Evolutionary conservation across 2,888 invertebrate species (phyloP), one percentile per base, ranked within the genome.

Genomic region (Pasiphila rectangulata): DNA sequence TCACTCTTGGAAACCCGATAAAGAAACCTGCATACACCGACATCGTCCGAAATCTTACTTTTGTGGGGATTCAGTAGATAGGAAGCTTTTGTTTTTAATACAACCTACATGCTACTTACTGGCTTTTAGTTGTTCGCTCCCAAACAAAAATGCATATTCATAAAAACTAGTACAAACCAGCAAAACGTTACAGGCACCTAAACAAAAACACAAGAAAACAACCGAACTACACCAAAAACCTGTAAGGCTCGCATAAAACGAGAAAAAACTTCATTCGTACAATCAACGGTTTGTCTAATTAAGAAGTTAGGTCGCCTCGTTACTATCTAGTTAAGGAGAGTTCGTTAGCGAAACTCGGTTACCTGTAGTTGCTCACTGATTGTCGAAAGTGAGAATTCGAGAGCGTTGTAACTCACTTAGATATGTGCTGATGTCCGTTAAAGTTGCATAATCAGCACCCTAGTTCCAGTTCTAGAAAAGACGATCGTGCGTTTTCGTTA

Each of bases 321-420:
- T 79, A 80, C 74, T 75, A 72, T 73, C 75, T 70, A 79, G 81
- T 82, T 80, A 79, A 69, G 67, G 66, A 63, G 66, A 78, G 83
- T 83, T 83, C 80, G 81, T 83, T 83, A 84, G 78, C 59, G 67
- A 69, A 79, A 80, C 79, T 76, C 72, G 69, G 79, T 80, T 81
- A 79, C 67, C 68, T 64, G 64, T 66, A 69, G 71, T 72, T 68
- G 63, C 65, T 67, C 70, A 72, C 66, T 82, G 82, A 82, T 83
- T 81, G 80, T 77, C 64, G 77, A 77, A 78, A 80, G 79, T 75
- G 78, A 79, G 71, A 72, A 67, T 57, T 59, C 52, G 56, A 57
- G 61, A 57, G 46, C 49, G 47, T 48, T 37, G 37, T 27, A 27
- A 44, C 43, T 48, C 20, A 27, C 27, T 46, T 9, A 23, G 24